Conservation (phyloP, 2,113 vertebrate species). For the Ivindomyrus marchei region DNA sequence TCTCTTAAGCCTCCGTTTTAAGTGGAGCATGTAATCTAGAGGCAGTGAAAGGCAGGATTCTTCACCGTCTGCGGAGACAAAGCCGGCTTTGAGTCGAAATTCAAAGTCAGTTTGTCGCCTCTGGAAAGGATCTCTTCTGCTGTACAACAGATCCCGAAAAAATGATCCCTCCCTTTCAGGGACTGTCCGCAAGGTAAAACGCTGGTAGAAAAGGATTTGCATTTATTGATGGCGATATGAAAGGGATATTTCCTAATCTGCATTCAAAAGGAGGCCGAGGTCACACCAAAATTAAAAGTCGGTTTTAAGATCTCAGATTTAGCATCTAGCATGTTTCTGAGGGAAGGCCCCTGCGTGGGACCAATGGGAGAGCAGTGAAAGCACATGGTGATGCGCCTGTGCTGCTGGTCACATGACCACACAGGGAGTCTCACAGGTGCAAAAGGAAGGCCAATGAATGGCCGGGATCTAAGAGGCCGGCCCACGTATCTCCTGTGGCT, state of each 20-base stretch:
- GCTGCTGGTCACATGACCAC: background rate
- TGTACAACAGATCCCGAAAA: background rate
- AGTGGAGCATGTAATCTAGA: conserved; percentile 14
- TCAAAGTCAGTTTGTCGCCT: background rate
- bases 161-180: background rate
- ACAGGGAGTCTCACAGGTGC: background rate
- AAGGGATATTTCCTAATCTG: background rate
- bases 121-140: background rate
- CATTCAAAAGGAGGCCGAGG: background rate
- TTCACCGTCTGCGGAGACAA: background rate
- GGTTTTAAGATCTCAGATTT: background rate
- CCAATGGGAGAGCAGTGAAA: background rate
- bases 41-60: background rate
- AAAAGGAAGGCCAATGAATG: background rate
- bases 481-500: background rate
- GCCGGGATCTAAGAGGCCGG: background rate
- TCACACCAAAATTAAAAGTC: background rate
- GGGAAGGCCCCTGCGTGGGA: background rate
- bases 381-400: background rate
- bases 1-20: background rate
- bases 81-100: conserved; percentile 1
- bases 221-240: background rate
- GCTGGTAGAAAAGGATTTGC: background rate
- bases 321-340: background rate
- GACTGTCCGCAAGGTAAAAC: background rate